These are phyloP conservation scores for Xanthia togata DNA, from an alignment of 2,888 invertebrate species.

Conservation along the genomic window DNA sequence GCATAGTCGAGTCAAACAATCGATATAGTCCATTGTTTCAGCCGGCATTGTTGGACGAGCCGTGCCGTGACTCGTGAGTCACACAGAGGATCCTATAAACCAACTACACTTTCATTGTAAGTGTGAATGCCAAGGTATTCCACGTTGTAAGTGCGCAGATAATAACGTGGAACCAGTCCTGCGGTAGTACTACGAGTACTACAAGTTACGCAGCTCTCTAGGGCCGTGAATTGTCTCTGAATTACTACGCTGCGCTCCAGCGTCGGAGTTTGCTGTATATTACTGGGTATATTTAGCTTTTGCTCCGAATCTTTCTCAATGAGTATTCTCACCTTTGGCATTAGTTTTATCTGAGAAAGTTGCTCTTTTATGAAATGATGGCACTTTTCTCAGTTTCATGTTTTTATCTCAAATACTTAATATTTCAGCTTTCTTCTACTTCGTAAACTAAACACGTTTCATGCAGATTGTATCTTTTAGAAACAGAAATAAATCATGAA, in stretches of 20 bases:
- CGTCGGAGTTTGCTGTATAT: neutral
- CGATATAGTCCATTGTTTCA: constrained; percentile 63
- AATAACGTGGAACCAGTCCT: constrained; percentile 63
- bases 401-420: constrained; percentile 15
- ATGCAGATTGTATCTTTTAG: constrained; percentile 34
- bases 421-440: constrained; percentile 44
- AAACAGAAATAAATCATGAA: constrained; percentile 41
- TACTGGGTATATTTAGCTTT: constrained; percentile 22
- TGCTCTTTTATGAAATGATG: constrained; percentile 5
- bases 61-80: constrained; percentile 52
- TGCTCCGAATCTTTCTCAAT: constrained; percentile 34
- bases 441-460: constrained; percentile 40
- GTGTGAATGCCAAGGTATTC: constrained; percentile 67
- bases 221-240: constrained; percentile 54
- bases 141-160: constrained; percentile 58
- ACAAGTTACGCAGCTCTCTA: constrained; percentile 60
- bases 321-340: constrained; percentile 36
- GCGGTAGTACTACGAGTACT: constrained; percentile 63
- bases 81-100: constrained; percentile 61
- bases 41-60: constrained; percentile 55
- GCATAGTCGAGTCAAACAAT: constrained; percentile 58
- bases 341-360: constrained; percentile 36
- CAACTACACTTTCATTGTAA: constrained; percentile 55
- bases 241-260: constrained; percentile 34
- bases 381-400: constrained; percentile 10